Base-by-base conservation (phyloP, 2,797 vertebrate species). In the Aphelocoma californica region DNA sequence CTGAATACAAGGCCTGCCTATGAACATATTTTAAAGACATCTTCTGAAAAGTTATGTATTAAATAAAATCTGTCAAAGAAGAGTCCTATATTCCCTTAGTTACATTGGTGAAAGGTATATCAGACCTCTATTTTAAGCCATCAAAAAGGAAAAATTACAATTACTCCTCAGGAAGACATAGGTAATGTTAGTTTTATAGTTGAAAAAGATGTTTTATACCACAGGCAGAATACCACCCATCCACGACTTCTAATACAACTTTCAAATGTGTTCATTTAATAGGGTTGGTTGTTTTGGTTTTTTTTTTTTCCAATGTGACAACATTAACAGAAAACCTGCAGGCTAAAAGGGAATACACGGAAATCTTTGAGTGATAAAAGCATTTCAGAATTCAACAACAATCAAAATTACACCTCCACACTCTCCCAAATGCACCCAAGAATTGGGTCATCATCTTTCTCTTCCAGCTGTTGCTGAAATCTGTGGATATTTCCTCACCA, bases 201-300 rank as follows among this genome's bases (percentile, higher is more conserved):
- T 65, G 24, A 61, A 31, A n/a, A 78, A 58, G 8, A 69, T 25
- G 5, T 65, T 90, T 72, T 71, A 28, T 28, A 72, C 14, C 44
- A 89, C 8, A 56, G 40, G 56, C 34, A 66, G 65, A 86, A 82
- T 17, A 75, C 2, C 8, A 80, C 6, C 14, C 16, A 32, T 28
- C 16, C 18, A 32, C 0, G 11, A 54, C 34, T 48, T 87, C n/a
- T 29, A 57, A 50, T 19, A 32, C 2, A 53, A 25, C 26, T 72
- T 81, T n/a, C 1, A 86, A 66, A 45, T 28, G 2, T 38, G n/a
- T 60, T 77, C 13, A 15, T 56, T 82, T 56, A 51, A 25, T 14
- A 56, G 4, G 3, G 5, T 44, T 57, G 17, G 4, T 18, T 51
- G 2, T 34, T 86, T 4, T 23, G 2, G 11, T 1, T 16, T 25